Evolutionary conservation across 2,888 invertebrate genomes (phyloP).

Genomic region (Panzeria rudis): DNA sequence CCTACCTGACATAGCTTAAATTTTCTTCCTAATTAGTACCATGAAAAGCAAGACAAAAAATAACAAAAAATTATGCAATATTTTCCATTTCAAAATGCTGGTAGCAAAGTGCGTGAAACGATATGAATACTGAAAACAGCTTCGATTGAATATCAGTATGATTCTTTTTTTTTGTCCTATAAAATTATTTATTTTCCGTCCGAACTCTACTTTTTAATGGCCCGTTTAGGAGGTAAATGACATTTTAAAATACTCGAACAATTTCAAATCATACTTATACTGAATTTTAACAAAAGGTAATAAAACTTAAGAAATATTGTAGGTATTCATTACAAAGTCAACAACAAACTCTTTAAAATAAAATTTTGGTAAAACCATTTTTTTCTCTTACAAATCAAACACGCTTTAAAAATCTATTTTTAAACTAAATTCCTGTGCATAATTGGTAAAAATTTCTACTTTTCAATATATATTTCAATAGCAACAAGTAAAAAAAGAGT

Average conservation of each 20-base stretch:
- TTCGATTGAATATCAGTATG: too few species aligned
- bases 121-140: too few species aligned
- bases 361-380: constrained; percentile 16
- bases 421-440: constrained; percentile 28
- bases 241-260: constrained; percentile 4
- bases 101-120: too few species aligned
- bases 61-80: too few species aligned
- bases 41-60: too few species aligned
- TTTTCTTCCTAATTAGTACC: too few species aligned
- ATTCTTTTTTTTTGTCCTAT: neutral
- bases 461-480: neutral
- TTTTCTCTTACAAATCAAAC: neutral
- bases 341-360: neutral
- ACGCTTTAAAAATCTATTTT: constrained; percentile 7
- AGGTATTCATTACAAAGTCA: neutral
- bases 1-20: too few species aligned
- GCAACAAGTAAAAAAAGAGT: constrained; percentile 6
- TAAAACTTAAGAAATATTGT: neutral
- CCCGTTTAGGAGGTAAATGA: neutral
- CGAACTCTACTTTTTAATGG: neutral
- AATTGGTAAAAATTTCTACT: constrained; percentile 22
- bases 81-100: too few species aligned
- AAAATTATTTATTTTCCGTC: neutral
- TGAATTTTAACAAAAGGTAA: constrained; percentile 16
- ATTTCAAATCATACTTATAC: neutral